Conservation (phyloP, 2,888 invertebrate species). For the Disparrhopalites patrizii region DNA sequence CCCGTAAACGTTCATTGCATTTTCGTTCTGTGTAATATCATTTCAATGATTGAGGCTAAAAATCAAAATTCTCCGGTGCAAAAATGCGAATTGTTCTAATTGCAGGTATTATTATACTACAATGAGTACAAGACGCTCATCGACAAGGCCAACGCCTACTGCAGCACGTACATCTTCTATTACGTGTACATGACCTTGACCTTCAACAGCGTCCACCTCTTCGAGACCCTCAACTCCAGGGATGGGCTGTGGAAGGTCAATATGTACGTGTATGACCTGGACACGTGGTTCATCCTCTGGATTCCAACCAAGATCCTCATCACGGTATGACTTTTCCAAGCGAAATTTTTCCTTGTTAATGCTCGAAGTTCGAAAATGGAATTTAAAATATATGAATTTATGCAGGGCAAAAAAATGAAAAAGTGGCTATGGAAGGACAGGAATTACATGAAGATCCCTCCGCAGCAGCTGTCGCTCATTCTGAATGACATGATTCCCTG, state of each 20-base stretch:
- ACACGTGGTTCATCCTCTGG: not conserved
- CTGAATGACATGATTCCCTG: not conserved
- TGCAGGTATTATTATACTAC: not conserved
- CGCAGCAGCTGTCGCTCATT: not conserved
- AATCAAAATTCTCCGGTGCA: too few species aligned
- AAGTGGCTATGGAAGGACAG: not conserved
- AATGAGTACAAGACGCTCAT: slow-evolving; percentile 2
- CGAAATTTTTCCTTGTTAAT: not conserved
- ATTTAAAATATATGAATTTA: not conserved
- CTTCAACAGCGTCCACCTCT: slow-evolving; percentile 5
- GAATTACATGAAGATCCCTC: not conserved
- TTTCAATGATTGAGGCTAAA: too few species aligned
- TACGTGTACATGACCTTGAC: not conserved
- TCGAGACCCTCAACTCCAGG: not conserved
- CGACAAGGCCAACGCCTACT: not conserved
- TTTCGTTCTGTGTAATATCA: too few species aligned
- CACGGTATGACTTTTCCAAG: not conserved
- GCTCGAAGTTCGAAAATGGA: not conserved
- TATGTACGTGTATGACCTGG: not conserved
- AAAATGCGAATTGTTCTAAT: too few species aligned
- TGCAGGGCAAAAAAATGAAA: not conserved
- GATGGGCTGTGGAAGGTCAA: not conserved
- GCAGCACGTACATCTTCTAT: not conserved
- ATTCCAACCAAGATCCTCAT: not conserved
- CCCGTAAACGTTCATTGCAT: too few species aligned